Evolutionary conservation across 2,888 invertebrate genomes (phyloP), one percentile per base, ranked within the genome.

Genomic region (Heteromurus nitidus): DNA sequence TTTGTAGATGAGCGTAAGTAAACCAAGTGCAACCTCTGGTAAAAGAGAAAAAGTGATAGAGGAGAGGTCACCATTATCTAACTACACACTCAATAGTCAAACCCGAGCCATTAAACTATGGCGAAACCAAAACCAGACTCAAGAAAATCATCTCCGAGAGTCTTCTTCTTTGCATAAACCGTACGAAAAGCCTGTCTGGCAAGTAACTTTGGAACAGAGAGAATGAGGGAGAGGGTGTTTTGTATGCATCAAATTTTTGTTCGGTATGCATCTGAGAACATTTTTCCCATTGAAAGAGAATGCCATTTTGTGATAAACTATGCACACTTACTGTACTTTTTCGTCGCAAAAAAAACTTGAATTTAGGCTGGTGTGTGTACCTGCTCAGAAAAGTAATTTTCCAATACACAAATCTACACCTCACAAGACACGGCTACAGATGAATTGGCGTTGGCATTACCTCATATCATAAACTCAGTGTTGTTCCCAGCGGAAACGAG

Each of bases 91-190:
- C 22, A 42, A 64, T 47, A 69, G 69, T 69, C 20, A 53, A 77
- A 77, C 77, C 77, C 58, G 77, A 62, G 69, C 62, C 77, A 69
- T 77, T 69, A 77, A 76, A 68, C 58, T 69, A 62, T 69, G 77
- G 69, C 69, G 42, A 69, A 77, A 69, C 5, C 44, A 24, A 69
- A 77, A 62, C 62, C 69, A 77, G 53, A 69, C 69, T 64, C 36
- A 53, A 9, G n/a, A 69, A 22, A 62, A 58, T 55, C n/a, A 42
- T 42, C 50, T 42, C 42, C 26, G 55, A n/a, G n/a, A n/a, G n/a
- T 55, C 55, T 55, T 55, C 13, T 55, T 18, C 50, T 18, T 53
- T 53, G 53, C 20, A 62, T 50, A 65, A 77, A 77, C 77, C 77
- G 77, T 77, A 77, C 44, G n/a, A 69, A 77, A 77, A 77, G 69